phyloP scores from a whole-genome alignment of 1,140 invertebrate genomes.

The Idris sp. region DNA sequence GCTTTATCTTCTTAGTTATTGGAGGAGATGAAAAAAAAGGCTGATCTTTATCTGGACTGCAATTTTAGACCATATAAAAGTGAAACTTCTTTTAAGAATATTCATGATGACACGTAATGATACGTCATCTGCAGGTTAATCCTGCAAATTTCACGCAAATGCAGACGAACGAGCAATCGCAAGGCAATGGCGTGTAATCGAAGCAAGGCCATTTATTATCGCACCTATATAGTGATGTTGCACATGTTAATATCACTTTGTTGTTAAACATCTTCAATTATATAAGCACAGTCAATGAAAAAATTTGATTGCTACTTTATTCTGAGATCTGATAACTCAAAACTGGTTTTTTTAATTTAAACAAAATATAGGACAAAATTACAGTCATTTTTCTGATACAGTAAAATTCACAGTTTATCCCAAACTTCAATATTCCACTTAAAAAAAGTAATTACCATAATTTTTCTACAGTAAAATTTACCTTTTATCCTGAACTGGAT shows the following conservation, averaged over 20 bases:
- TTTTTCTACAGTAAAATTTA: too few species aligned
- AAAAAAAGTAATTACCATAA: too few species aligned
- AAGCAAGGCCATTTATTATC: constrained; percentile 36
- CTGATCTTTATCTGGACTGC: constrained; percentile 27
- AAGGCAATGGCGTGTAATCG: constrained; percentile 23
- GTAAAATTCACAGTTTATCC: too few species aligned
- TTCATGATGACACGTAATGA: constrained; percentile 27
- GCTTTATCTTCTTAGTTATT: too few species aligned
- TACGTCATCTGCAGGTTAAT: constrained; percentile 29
- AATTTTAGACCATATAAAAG: constrained; percentile 12
- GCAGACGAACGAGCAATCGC: constrained; percentile 12
- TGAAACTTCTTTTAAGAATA: constrained; percentile 11
- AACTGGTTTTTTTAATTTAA: too few species aligned
- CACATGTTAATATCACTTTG: constrained; percentile 20
- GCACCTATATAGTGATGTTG: constrained; percentile 1
- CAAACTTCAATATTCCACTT: too few species aligned
- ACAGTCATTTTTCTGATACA: too few species aligned
- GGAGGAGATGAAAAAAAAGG: too few species aligned
- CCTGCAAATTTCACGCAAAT: constrained; percentile 25
- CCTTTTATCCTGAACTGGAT: too few species aligned
- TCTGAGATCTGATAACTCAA: too few species aligned
- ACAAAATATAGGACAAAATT: too few species aligned
- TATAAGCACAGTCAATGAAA: constrained; percentile 21
- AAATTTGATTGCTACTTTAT: constrained; percentile 10
- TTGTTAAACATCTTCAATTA: constrained; percentile 37